Base-by-base conservation (phyloP, 2,797 vertebrate genomes). In the Girardinus metallicus region DNA sequence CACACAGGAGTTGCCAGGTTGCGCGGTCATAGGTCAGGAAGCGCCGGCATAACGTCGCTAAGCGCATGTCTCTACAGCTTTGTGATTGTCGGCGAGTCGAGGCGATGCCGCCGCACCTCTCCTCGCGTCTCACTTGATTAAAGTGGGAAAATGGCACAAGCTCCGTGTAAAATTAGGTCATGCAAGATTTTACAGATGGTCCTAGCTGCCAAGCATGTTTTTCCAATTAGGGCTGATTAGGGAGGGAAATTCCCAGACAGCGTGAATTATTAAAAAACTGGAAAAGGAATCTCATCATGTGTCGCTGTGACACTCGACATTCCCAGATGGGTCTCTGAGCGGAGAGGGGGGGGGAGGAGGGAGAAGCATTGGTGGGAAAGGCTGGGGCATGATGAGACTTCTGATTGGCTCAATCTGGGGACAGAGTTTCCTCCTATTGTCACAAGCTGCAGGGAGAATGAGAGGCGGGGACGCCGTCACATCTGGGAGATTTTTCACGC, bases 201-300 rank as follows among this genome's bases (percentile, higher is more conserved):
- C 88, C 83, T 80, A 76, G 89, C 90, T 94, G 91, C 92, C 49
- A 74, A 93, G 93, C 93, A 94, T 90, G 93, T 93, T 95, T 93
- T 93, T 87, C 92, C 92, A 94, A 94, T 95, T 94, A 94, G 80
- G 90, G 87, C 83, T 90, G 90, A 94, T 95, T 93, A 93, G 93
- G 91, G 91, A 88, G 84, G 88, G 93, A 92, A 93, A 93, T 88
- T 93, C 94, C 93, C 92, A 93, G 93, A 91, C 90, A 93, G 88
- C 73, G 80, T 95, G 87, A 95, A 96, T 95, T 93, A 95, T 95
- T 95, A 91, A 95, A 43, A 93, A 93, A 86, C 78, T 81, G 88
- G 83, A 93, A 95, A 94, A 90, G 90, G 87, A 92, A 91, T 90
- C 83, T 90, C 83, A 92, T 80, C 83, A 92, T 81, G 89, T 88